Base-by-base conservation (phyloP, 2,888 invertebrate genomes). In the Rotaria macrura region DNA sequence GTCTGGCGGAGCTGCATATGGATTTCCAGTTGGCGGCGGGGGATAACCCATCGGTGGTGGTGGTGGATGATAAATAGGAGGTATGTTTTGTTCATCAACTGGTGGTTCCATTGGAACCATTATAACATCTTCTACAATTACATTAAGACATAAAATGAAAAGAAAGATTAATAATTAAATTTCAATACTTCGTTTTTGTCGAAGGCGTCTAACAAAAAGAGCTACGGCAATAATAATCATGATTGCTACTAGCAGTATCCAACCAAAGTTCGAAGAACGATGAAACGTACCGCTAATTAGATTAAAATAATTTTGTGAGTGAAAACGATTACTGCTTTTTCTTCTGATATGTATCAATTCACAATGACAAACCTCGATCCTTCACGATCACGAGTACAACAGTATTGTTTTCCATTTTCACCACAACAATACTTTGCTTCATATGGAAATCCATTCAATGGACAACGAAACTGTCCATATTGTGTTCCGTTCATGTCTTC, bases 391-490 rank as follows among this genome's bases (percentile, higher is more conserved):
- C 6, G 14, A 12, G 17, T 34, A 40, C 83, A 83, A 43, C 83
- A 83, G 7, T 25, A 83, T 40, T 83, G 83, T 43, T 43, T 12
- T 47, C n/a, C 83, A 83, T n/a, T 10, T 40, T 25, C n/a, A 10
- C 83, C 83, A 43, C 83, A 83, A 43, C 83, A 83, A 43, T 43
- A 43, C n/a, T n/a, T 83, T 12, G 23, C 40, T 14, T 49, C n/a
- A 1, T 14, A 1, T 25, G 43, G 23, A 49, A 83, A 83, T 25
- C 43, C 43, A 25, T 83, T 43, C 0, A 83, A 23, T 43, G 83
- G 83, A 83, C 83, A 83, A 43, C 83, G 83, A 49, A 83, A 83
- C 14, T 9, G 25, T 83, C 83, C 83, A 20, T 43, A 83, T 23
- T 17, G 9, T n/a, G 83, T 83, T n/a, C 83, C 83, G 43, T 83